phyloP scores from a whole-genome alignment of 2,888 invertebrate genomes.

The Euplexia lucipara region DNA sequence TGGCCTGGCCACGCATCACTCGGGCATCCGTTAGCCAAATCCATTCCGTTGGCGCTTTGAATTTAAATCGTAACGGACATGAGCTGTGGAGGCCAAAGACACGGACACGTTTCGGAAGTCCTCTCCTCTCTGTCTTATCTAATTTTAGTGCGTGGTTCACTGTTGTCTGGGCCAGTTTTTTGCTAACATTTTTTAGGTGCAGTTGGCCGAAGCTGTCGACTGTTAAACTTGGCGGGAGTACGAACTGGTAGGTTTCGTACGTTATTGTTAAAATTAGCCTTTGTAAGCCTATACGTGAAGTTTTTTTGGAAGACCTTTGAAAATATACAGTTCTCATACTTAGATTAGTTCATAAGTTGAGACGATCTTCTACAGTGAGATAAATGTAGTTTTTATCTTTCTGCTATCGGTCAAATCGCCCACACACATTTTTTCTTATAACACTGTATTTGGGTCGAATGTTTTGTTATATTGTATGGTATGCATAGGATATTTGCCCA shows the following conservation, averaged over 20 bases:
- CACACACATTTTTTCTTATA: slow-evolving; percentile 12
- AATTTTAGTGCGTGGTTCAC: slow-evolving; percentile 58
- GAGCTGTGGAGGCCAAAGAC: slow-evolving; percentile 76
- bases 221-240: slow-evolving; percentile 61
- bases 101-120: slow-evolving; percentile 67
- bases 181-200: slow-evolving; percentile 51
- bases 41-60: slow-evolving; percentile 77
- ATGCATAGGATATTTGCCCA: neutral
- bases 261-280: slow-evolving; percentile 40
- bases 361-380: slow-evolving; percentile 9
- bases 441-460: slow-evolving; percentile 4
- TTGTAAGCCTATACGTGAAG: neutral
- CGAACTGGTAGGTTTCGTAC: slow-evolving; percentile 18
- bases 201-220: slow-evolving; percentile 36
- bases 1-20: slow-evolving; percentile 52
- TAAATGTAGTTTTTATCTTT: slow-evolving; percentile 30
- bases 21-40: slow-evolving; percentile 80
- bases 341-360: slow-evolving; percentile 9
- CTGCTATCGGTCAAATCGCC: slow-evolving; percentile 32
- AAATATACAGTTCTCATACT: neutral
- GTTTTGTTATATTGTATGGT: neutral
- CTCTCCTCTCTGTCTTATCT: slow-evolving; percentile 59
- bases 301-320: neutral
- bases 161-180: slow-evolving; percentile 61
- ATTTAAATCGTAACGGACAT: slow-evolving; percentile 84